Conservation (phyloP, 2,888 invertebrate species). For the Spatulosminthurus flaviceps region DNA sequence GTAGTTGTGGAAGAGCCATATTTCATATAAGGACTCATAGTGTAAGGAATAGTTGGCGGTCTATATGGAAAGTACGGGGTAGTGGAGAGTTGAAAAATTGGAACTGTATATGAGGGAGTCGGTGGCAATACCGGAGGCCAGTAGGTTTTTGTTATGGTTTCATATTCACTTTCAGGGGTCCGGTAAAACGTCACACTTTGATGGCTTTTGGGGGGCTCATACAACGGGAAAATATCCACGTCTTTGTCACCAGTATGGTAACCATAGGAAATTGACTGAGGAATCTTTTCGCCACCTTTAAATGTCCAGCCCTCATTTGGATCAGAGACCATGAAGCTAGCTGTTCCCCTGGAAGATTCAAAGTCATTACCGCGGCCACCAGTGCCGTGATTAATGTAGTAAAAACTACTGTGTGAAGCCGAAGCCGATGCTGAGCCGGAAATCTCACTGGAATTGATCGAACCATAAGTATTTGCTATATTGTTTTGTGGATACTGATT, state of each 20-base stretch:
- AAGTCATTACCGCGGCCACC: not conserved
- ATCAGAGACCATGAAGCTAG: not conserved
- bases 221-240: not conserved
- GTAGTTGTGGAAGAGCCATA: not conserved
- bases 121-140: not conserved
- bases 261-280: slow-evolving; percentile 1
- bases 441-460: no score
- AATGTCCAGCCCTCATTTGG: not conserved
- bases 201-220: slow-evolving; percentile 3
- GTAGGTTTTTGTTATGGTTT: not conserved
- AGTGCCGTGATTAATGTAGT: not conserved
- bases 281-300: not conserved
- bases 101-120: not conserved
- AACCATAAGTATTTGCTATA: no score
- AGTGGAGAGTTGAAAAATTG: not conserved
- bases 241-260: slow-evolving; percentile 7
- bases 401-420: not conserved
- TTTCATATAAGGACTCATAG: not conserved
- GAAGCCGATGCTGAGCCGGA: no score
- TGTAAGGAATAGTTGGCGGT: slow-evolving; percentile 12
- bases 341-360: not conserved
- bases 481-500: no score
- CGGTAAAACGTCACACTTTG: not conserved
- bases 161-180: slow-evolving; percentile 9
- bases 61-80: slow-evolving; percentile 3